phyloP scores from a whole-genome alignment of 2,113 vertebrate genomes.

The Danionella cerebrum region DNA sequence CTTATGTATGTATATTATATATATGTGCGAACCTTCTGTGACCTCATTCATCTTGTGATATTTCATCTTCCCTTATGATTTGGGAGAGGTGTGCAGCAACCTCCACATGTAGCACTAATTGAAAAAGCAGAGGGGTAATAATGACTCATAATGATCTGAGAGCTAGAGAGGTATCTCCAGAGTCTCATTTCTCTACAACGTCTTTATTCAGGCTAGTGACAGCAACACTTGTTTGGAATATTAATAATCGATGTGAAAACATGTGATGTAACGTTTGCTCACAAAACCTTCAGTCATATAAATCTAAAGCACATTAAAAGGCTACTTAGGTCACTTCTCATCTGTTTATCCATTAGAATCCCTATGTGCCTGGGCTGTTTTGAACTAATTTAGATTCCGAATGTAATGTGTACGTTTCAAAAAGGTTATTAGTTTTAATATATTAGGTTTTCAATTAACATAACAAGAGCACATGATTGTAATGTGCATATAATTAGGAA shows the following conservation, averaged over 20 bases:
- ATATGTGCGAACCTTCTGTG: background rate
- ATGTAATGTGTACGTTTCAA: too few relatives aligned
- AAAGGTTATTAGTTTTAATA: too few relatives aligned
- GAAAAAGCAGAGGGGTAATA: slow-evolving; percentile 19
- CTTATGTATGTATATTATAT: too few relatives aligned
- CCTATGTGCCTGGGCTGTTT: too few relatives aligned
- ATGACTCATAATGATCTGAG: slow-evolving; percentile 7
- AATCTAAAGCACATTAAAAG: too few relatives aligned
- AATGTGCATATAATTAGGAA: too few relatives aligned
- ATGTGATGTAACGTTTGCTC: background rate
- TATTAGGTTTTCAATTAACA: too few relatives aligned
- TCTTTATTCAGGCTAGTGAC: slow-evolving; percentile 22
- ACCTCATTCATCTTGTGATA: background rate
- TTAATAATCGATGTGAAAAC: slow-evolving; percentile 3
- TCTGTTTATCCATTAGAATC: too few relatives aligned
- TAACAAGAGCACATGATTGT: too few relatives aligned
- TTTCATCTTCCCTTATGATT: slow-evolving; percentile 10
- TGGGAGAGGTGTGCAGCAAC: slow-evolving; percentile 4
- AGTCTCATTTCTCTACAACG: slow-evolving; percentile 6
- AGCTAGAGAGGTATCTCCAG: background rate
- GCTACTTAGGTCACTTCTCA: too few relatives aligned
- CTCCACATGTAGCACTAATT: slow-evolving; percentile 15
- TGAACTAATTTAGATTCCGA: too few relatives aligned
- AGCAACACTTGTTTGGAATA: slow-evolving; percentile 7
- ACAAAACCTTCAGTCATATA: too few relatives aligned